Base-by-base conservation (phyloP, 2,888 invertebrate species). In the Ligdia adustata region DNA sequence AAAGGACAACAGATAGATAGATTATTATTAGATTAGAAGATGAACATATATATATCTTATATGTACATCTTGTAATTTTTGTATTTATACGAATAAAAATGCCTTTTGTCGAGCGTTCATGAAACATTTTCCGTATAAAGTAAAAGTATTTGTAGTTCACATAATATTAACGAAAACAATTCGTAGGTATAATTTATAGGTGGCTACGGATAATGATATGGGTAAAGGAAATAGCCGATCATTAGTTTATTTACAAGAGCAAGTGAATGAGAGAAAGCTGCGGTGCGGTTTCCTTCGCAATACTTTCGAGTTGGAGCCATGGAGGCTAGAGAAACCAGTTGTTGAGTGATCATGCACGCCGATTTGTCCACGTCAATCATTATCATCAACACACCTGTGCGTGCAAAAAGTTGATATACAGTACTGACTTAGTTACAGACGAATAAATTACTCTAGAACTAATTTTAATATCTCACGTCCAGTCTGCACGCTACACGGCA, bases 211-310 rank as follows among this genome's bases (percentile, higher is more conserved):
- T 9, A 14, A 9, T 22, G 5, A 15, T 16, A 22, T 18, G 5
- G n/a, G 2, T 12, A 9, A 43, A 40, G 16, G 20, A 42, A 46
- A 46, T 11, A 14, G 26, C 24, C 7, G 9, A 40, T 18, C 37
- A 48, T 37, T 11, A 34, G 11, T 38, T 37, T 40, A 42, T 40
- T 48, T 34, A 38, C 39, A 38, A 46, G 18, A 42, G 39, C 59
- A 69, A 66, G 64, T 52, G 58, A 59, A 59, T 55, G 64, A 54
- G 78, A 82, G 82, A 84, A 82, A 83, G 82, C 69, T 70, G 72
- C 9, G 63, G 72, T 71, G 74, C 24, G 63, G 72, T 75, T 78
- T 82, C 78, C 79, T 75, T 65, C 60, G 64, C 64, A 66, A 71
- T 69, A 73, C 81, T 83, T 82, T 80, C 82, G 63, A 75, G 64